These are phyloP conservation scores for Megaceryle maxima DNA, from an alignment of 2,113 vertebrate species.

Conservation along the genomic window DNA sequence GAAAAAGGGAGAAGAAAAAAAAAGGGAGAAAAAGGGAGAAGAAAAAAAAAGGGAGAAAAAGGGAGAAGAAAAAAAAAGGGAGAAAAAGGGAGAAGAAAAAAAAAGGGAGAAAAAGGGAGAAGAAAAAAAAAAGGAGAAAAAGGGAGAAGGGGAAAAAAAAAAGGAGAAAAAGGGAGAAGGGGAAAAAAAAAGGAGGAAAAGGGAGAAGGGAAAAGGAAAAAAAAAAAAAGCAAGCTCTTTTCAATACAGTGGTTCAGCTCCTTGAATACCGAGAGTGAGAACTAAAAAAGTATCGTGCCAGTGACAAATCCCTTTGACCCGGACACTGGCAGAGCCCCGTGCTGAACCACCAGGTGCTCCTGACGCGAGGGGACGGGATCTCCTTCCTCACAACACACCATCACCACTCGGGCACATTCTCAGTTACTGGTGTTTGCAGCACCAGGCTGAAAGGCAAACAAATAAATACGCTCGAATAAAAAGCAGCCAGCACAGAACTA, in stretches of 20 bases:
- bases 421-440: neutral
- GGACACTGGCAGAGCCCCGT: neutral
- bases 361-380: neutral
- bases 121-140: no score
- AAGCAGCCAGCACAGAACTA: no score
- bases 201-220: no score
- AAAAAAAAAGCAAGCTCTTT: neutral
- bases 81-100: no score
- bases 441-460: no score
- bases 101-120: no score
- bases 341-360: neutral
- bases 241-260: neutral
- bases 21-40: no score
- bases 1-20: no score
- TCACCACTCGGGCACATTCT: neutral
- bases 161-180: no score
- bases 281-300: accelerated
- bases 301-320: neutral
- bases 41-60: no score
- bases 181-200: neutral
- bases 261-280: accelerated
- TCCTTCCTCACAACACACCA: neutral
- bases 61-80: no score
- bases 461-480: neutral
- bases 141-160: neutral